These are phyloP conservation scores for Anthopleura sola DNA, from an alignment of 64 coral and sea anemone genomes.

Conservation along the genomic window DNA sequence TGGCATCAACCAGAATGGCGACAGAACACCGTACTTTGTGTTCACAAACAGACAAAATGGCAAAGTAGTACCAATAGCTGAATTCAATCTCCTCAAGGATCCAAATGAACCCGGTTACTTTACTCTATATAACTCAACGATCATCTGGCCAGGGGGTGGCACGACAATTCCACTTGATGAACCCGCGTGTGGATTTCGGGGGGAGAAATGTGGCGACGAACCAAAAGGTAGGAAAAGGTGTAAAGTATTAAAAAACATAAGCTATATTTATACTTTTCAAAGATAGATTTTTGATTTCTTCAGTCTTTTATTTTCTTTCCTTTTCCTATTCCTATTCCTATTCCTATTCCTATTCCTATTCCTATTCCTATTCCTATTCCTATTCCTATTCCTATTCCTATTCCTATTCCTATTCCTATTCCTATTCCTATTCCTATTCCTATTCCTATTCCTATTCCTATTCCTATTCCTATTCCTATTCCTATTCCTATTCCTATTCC, in stretches of 20 bases:
- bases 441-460: too few species aligned
- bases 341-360: too few species aligned
- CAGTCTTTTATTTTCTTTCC: too few species aligned
- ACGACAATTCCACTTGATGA: conserved; percentile 43
- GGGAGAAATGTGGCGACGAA: conserved; percentile 37
- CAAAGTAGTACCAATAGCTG: conserved; percentile 13
- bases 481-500: too few species aligned
- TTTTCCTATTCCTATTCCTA: too few species aligned
- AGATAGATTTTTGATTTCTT: too few species aligned
- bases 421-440: too few species aligned
- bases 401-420: too few species aligned
- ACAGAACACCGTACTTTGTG: conserved; percentile 67
- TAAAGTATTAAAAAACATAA: background rate
- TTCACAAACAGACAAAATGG: conserved; percentile 69
- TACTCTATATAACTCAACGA: conserved; percentile 19
- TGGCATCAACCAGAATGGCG: conserved; percentile 47
- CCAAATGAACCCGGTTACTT: conserved; percentile 8
- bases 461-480: too few species aligned
- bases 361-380: too few species aligned
- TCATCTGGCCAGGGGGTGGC: conserved; percentile 60
- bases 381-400: too few species aligned
- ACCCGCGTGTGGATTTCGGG: conserved; percentile 76
- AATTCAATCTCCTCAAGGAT: conserved; percentile 45
- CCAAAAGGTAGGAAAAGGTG: background rate
- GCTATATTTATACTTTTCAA: too few species aligned